Evolutionary conservation across 2,888 invertebrate genomes (phyloP), one percentile per base, ranked within the genome.

Genomic region (Neoitamus cyanurus): DNA sequence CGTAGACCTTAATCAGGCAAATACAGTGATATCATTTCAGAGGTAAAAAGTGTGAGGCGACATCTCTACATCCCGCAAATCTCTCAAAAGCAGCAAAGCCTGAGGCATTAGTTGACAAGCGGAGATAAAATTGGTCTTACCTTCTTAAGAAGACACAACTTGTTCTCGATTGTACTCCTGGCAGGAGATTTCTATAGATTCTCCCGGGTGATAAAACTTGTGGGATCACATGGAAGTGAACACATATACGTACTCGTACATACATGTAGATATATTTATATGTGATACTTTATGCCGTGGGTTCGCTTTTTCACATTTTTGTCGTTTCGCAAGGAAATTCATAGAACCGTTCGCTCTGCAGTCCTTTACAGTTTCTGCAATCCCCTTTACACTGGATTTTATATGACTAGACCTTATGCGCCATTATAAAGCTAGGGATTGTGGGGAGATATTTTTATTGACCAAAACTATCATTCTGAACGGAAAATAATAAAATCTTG

Each of bases 1-100:
- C 5, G 58, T 2, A 58, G 9, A 9, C 15, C 20, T 15, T 58
- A 58, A 58, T 15, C 58, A 20, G 58, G 58, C 58, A 58, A 58
- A 58, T 58, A 58, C 58, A 58, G 58, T 58, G 58, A 58, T 42
- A 58, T 58, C 58, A 58, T 58, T 58, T 58, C 58, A 58, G 58
- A 58, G 58, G 58, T 25, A 58, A 58, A 58, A 58, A 20, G 15
- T 58, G 58, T 58, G 9, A 58, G 15, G 9, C 58, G 58, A 58
- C 58, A 58, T 20, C 25, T 58, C 20, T 58, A 58, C 58, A 25
- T 58, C 58, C 15, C 58, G 9, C 7, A 58, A 58, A 58, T 58
- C 58, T 20, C 20, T 25, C 58, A 9, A 58, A 58, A 20, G 58
- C 20, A 15, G 58, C 58, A 58, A 58, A 58, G 58, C 58, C 58